Evolutionary conservation across 2,888 invertebrate genomes (phyloP).

Genomic region (Aspidiotus rigidus): DNA sequence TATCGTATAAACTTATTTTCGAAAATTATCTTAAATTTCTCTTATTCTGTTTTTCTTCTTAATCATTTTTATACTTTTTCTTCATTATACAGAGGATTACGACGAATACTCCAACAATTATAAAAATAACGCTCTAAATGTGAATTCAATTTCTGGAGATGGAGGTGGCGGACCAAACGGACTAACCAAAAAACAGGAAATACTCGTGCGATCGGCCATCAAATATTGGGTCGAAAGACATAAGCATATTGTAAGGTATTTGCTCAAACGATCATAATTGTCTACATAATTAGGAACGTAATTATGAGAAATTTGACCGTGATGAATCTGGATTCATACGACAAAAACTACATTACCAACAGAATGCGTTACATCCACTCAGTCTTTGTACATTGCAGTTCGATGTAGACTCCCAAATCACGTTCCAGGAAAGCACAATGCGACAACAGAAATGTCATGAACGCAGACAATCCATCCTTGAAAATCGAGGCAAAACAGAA

Average conservation of each 20-base stretch:
- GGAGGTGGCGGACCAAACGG: slow-evolving; percentile 60
- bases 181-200: slow-evolving; percentile 69
- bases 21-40: neutral
- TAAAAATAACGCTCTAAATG: slow-evolving; percentile 14
- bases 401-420: too few relatives aligned
- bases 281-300: neutral
- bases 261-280: neutral
- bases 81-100: slow-evolving; percentile 17
- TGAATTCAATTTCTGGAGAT: slow-evolving; percentile 13
- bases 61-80: neutral
- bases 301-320: neutral
- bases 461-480: too few relatives aligned
- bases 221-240: slow-evolving; percentile 85
- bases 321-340: too few relatives aligned
- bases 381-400: too few relatives aligned
- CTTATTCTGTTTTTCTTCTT: neutral
- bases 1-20: neutral
- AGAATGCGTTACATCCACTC: too few relatives aligned
- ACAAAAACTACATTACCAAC: too few relatives aligned
- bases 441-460: too few relatives aligned
- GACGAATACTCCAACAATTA: slow-evolving; percentile 20
- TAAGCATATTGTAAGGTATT: slow-evolving; percentile 76
- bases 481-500: too few relatives aligned
- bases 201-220: slow-evolving; percentile 74
- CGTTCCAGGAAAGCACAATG: too few relatives aligned